Conservation (phyloP, 1,140 invertebrate species). For the Penaeus vannamei region DNA sequence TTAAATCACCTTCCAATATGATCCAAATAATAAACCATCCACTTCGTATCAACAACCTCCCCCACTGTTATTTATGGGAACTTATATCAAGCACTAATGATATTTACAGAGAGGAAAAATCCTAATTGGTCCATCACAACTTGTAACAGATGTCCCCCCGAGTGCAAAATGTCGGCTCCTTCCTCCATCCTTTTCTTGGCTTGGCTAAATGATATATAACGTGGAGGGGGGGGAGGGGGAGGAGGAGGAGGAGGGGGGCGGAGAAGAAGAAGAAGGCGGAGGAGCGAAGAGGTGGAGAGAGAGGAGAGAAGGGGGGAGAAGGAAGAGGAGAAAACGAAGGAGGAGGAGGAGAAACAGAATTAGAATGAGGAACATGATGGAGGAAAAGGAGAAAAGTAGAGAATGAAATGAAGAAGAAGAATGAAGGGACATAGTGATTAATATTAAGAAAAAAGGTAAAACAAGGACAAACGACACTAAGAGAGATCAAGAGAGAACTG, state of each 20-base stretch:
- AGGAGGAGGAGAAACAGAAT: slow-evolving; percentile 8
- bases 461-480: no score
- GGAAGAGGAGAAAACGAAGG: neutral
- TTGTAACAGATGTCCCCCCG: slow-evolving; percentile 53
- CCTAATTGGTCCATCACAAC: slow-evolving; percentile 60
- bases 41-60: slow-evolving; percentile 38
- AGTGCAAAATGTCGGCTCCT: slow-evolving; percentile 47
- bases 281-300: neutral
- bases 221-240: neutral
- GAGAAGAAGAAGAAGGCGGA: neutral
- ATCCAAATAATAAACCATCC: slow-evolving; percentile 54
- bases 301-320: neutral
- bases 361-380: neutral
- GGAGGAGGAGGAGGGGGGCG: neutral
- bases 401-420: neutral
- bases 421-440: neutral
- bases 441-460: no score
- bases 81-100: slow-evolving; percentile 65
- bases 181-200: slow-evolving; percentile 49
- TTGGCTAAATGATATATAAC: slow-evolving; percentile 56
- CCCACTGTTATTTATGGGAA: slow-evolving; percentile 56
- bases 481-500: no score
- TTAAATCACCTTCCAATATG: slow-evolving; percentile 4
- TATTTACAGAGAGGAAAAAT: slow-evolving; percentile 60
- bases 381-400: neutral